Conservation (phyloP, 2,113 vertebrate genomes). For the Pelobates fuscus region DNA sequence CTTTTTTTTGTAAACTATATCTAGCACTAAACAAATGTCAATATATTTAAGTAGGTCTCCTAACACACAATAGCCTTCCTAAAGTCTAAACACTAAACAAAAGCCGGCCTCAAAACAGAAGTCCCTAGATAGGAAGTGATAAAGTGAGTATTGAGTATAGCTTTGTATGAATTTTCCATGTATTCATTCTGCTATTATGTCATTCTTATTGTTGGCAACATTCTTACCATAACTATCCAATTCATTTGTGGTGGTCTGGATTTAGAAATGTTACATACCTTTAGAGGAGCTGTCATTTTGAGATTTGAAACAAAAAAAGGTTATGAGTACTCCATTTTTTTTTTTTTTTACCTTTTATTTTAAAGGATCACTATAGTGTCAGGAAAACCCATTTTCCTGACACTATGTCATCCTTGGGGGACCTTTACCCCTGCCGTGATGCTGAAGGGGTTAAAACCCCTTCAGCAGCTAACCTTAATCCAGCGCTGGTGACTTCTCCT, state of each 20-base stretch:
- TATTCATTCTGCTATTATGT: conserved; percentile 90
- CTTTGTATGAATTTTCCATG: conserved; percentile 90
- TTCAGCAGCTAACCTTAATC: too few relatives aligned
- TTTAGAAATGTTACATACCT: not conserved
- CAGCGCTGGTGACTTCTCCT: too few relatives aligned
- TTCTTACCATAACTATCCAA: not conserved
- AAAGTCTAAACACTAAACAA: conserved; percentile 80
- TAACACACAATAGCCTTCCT: conserved; percentile 76
- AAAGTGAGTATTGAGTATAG: conserved; percentile 81
- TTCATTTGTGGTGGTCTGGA: not conserved
- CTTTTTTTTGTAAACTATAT: too few relatives aligned
- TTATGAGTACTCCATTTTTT: too few relatives aligned
- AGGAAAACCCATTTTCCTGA: too few relatives aligned
- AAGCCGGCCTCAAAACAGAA: conserved; percentile 79
- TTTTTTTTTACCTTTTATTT: too few relatives aligned
- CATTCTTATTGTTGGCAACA: conserved; percentile 66
- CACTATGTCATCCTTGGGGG: too few relatives aligned
- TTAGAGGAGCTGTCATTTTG: not conserved
- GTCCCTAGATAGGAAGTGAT: conserved; percentile 89
- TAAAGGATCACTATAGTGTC: too few relatives aligned
- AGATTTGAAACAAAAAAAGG: too few relatives aligned
- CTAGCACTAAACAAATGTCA: conserved; percentile 64
- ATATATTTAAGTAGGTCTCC: conserved; percentile 67
- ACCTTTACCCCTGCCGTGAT: too few relatives aligned
- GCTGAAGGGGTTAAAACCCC: too few relatives aligned